A percentile compares a stretch with the other conserved stretches of the same genome.
These are phyloP conservation scores for Polymixis flavicincta DNA, from an alignment of 2,888 invertebrate species.

Conservation along the genomic window DNA sequence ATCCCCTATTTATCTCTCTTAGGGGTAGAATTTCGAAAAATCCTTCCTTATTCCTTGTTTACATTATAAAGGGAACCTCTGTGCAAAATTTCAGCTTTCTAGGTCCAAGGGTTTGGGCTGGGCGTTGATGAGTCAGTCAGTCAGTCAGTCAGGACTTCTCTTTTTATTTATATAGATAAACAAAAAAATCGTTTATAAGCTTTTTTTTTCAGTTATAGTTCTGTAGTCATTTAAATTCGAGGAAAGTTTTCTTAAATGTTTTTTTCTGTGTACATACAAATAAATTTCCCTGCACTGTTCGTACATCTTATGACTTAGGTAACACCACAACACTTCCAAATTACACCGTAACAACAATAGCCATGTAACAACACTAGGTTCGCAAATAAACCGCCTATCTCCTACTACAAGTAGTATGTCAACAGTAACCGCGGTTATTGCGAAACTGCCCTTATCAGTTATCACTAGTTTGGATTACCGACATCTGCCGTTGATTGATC, in stretches of 20 bases:
- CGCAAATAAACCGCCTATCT: conserved; percentile 52
- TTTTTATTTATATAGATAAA: too few species aligned
- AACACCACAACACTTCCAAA: neutral
- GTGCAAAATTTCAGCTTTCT: too few species aligned
- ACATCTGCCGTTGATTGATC: conserved; percentile 80
- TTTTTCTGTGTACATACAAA: neutral
- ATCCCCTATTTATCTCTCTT: too few species aligned
- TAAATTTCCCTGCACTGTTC: neutral
- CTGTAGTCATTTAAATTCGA: neutral
- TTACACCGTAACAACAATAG: conserved; percentile 1
- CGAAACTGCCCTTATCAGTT: conserved; percentile 68
- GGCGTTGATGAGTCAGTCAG: too few species aligned
- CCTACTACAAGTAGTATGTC: conserved; percentile 47
- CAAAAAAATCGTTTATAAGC: too few species aligned
- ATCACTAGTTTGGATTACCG: conserved; percentile 67
- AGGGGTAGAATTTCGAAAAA: too few species aligned
- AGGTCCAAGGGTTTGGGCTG: too few species aligned
- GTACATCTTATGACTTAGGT: neutral
- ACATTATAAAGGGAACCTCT: too few species aligned
- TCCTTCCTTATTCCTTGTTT: too few species aligned
- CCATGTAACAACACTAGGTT: conserved; percentile 17
- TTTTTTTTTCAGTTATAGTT: neutral
- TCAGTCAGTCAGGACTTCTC: too few species aligned
- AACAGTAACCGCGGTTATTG: conserved; percentile 66
- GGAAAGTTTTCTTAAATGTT: neutral